These are phyloP conservation scores for Gadus macrocephalus DNA, from an alignment of 2,113 vertebrate species.

Conservation along the genomic window DNA sequence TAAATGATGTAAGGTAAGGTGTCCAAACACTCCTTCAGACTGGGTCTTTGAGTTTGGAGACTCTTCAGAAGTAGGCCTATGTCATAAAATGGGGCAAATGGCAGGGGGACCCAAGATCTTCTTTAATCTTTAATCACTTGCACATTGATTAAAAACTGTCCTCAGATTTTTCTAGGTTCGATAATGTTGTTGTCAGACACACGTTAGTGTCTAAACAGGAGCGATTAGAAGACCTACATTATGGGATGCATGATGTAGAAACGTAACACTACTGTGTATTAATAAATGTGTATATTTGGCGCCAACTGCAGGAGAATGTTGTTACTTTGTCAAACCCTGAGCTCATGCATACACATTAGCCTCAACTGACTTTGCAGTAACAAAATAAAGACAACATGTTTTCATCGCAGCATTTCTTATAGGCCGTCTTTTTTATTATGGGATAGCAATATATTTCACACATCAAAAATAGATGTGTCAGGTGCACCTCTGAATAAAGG, in stretches of 20 bases:
- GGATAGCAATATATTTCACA: constrained; percentile 85
- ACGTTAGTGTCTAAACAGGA: too few species aligned
- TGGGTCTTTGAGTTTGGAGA: background rate
- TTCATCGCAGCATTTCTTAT: constrained; percentile 52
- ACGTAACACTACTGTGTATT: too few species aligned
- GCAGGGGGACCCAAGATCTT: constrained; percentile 17
- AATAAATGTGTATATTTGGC: too few species aligned
- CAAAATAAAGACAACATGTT: constrained; percentile 37
- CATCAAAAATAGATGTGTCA: constrained; percentile 88
- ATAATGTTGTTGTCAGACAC: too few species aligned
- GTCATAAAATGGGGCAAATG: constrained; percentile 16
- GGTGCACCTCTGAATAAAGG: constrained; percentile 82
- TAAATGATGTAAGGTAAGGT: too few species aligned
- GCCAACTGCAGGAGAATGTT: too few species aligned
- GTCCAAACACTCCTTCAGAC: constrained; percentile 1
- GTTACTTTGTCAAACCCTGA: too few species aligned
- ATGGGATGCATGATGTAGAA: too few species aligned
- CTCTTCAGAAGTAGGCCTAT: background rate
- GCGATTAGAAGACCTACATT: too few species aligned
- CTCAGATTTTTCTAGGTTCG: background rate
- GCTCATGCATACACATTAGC: too few species aligned
- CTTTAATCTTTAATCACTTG: constrained; percentile 20
- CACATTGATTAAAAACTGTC: constrained; percentile 9
- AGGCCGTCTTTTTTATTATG: constrained; percentile 90
- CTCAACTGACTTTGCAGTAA: background rate